Evolutionary conservation across 1,140 invertebrate genomes (phyloP), one percentile per base, ranked within the genome.

Genomic region (Hylaeus anthracinus): DNA sequence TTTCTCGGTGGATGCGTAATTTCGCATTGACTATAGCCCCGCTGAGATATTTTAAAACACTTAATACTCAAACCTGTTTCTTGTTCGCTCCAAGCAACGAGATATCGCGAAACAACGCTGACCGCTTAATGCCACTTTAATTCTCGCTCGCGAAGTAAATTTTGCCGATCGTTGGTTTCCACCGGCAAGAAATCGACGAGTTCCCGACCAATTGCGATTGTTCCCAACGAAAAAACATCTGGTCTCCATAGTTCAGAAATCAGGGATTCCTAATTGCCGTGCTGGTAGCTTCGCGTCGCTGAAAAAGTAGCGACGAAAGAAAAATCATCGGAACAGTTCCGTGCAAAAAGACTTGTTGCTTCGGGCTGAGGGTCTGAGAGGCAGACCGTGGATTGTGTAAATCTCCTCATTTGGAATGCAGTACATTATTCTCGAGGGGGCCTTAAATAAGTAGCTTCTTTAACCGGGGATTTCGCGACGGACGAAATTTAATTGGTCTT

Each of bases 391-490:
- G 63, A 88, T 88, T 88, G 79, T 88, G 80, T 88, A 85, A 88
- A 86, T 84, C 69, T 61, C 6, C 84, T 88, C 86, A 86, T 88
- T 86, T 74, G 64, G 48, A 72, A 88, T 86, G 63, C 85, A 84
- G 80, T 81, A 86, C 85, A 86, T 88, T 86, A 86, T 83, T 74
- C 76, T 69, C 77, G 60, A 56, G 72, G 48, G 72, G 60, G 41
- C 74, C 76, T 80, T 81, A 75, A 79, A 83, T 77, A 84, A 74
- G 72, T 67, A 76, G 72, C 77, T 81, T 84, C 66, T 85, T 71
- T 61, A 72, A 58, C 74, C 63, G 41, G 53, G 43, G 78, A 45
- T 48, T 58, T 81, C 79, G 83, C 55, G 71, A 60, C 43, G 41
- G 67, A 45, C 74, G 80, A 86, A 85, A 86, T 85, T 86, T 85